phyloP scores from a whole-genome alignment of 2,888 invertebrate species.

The Eupelmus urozonus region DNA sequence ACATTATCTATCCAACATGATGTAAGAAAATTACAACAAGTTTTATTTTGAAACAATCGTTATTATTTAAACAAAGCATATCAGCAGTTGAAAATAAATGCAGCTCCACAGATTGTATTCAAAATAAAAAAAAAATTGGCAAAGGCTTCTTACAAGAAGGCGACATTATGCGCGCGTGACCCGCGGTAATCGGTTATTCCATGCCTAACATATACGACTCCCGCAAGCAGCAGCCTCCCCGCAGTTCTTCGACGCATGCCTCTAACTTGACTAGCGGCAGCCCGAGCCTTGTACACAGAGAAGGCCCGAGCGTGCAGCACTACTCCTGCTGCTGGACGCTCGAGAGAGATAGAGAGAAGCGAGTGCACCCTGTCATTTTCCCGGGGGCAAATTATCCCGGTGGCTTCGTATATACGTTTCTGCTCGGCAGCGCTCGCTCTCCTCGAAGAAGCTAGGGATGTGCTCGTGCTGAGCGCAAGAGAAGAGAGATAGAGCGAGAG shows the following conservation, averaged over 20 bases:
- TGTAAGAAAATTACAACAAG: too few species aligned
- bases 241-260: neutral
- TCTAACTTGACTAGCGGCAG: neutral
- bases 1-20: too few species aligned
- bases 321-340: too few species aligned
- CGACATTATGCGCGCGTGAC: constrained; percentile 49
- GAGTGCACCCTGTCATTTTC: constrained; percentile 73
- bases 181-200: constrained; percentile 42
- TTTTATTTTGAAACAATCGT: too few species aligned
- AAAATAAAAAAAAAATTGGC: neutral
- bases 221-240: constrained; percentile 22
- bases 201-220: constrained; percentile 60
- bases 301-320: constrained; percentile 12
- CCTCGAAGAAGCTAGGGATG: neutral
- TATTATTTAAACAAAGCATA: too few species aligned
- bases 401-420: constrained; percentile 17
- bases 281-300: constrained; percentile 16
- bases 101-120: too few species aligned
- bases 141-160: constrained; percentile 3
- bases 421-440: neutral
- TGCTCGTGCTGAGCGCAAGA: neutral
- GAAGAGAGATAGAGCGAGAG: neutral
- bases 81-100: too few species aligned
- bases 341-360: constrained; percentile 44
- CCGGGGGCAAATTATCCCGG: constrained; percentile 73